Evolutionary conservation across 2,113 vertebrate species (phyloP).

Genomic region (Lepus europaeus): DNA sequence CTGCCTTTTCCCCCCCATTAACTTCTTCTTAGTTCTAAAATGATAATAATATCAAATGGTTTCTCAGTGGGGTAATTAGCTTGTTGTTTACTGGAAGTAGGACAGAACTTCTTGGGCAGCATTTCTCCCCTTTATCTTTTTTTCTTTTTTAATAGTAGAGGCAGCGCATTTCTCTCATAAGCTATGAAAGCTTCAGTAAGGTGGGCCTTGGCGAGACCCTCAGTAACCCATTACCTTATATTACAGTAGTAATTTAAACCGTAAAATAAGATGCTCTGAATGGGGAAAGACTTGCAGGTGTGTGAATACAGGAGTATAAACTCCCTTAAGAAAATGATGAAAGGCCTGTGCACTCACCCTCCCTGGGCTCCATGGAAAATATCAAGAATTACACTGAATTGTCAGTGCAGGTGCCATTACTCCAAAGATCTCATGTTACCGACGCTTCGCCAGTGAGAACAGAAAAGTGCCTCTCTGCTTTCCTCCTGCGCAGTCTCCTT

Average conservation of each 20-base stretch:
- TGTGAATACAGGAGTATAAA: conserved; percentile 60
- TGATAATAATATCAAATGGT: conserved; percentile 48
- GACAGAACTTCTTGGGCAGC: conserved; percentile 43
- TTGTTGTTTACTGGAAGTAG: conserved; percentile 62
- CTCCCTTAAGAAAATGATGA: conserved; percentile 70
- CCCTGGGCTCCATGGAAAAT: conserved; percentile 68
- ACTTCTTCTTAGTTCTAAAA: conserved; percentile 55
- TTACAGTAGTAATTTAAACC: conserved; percentile 72
- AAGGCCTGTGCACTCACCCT: conserved; percentile 60
- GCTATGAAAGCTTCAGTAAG: conserved; percentile 54
- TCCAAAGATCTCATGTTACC: conserved; percentile 75
- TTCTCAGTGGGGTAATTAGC: conserved; percentile 48
- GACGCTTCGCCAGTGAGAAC: conserved; percentile 62
- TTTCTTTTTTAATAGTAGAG: background rate
- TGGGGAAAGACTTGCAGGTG: conserved; percentile 9
- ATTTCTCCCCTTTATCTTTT: conserved; percentile 17
- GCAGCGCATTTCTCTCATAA: conserved; percentile 35
- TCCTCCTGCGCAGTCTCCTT: conserved; percentile 68
- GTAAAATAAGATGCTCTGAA: conserved; percentile 71
- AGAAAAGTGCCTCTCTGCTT: conserved; percentile 66
- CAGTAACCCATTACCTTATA: conserved; percentile 64
- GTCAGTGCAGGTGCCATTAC: conserved; percentile 70
- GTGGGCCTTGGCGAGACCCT: conserved; percentile 52
- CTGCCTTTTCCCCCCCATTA: background rate
- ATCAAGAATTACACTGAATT: conserved; percentile 72